Evolutionary conservation across 2,888 invertebrate genomes (phyloP).

Genomic region (Pristionchus arcanus): DNA sequence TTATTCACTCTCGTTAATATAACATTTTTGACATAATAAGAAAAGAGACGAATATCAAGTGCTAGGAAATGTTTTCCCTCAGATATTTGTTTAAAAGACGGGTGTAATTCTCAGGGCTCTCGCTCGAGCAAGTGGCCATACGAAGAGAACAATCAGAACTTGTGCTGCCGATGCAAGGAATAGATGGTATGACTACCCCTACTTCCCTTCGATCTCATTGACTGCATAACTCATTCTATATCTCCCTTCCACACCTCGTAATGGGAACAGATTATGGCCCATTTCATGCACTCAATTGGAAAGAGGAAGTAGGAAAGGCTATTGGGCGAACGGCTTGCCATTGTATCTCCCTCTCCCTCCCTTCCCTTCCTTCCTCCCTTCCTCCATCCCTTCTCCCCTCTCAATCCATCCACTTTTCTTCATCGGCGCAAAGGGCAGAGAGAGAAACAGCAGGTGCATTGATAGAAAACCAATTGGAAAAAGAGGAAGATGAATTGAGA

Average conservation of each 20-base stretch:
- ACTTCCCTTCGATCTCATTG: not conserved
- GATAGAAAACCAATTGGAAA: not conserved
- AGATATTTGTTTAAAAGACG: not conserved
- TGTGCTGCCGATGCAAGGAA: slow-evolving; percentile 61
- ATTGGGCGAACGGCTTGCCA: not conserved
- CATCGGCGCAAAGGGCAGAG: not conserved
- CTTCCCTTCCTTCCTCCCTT: not conserved
- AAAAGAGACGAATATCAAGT: too few species aligned
- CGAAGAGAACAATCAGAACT: slow-evolving; percentile 59
- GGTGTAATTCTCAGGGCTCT: slow-evolving; percentile 33
- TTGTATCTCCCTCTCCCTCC: not conserved
- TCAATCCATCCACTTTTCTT: not conserved
- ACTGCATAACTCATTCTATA: not conserved
- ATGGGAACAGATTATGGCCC: not conserved
- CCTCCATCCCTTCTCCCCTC: not conserved
- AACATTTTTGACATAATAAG: not conserved
- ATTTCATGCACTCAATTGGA: slow-evolving; percentile 3
- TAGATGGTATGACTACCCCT: slow-evolving; percentile 56
- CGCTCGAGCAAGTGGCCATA: slow-evolving; percentile 43
- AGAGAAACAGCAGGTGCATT: not conserved
- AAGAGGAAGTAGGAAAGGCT: not conserved
- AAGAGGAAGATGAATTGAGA: not conserved
- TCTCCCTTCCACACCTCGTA: not conserved
- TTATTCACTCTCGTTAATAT: not conserved
- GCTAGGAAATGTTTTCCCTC: not conserved